Evolutionary conservation across 2,888 invertebrate genomes (phyloP), one percentile per base, ranked within the genome.

Genomic region (Lepidonotus clava): DNA sequence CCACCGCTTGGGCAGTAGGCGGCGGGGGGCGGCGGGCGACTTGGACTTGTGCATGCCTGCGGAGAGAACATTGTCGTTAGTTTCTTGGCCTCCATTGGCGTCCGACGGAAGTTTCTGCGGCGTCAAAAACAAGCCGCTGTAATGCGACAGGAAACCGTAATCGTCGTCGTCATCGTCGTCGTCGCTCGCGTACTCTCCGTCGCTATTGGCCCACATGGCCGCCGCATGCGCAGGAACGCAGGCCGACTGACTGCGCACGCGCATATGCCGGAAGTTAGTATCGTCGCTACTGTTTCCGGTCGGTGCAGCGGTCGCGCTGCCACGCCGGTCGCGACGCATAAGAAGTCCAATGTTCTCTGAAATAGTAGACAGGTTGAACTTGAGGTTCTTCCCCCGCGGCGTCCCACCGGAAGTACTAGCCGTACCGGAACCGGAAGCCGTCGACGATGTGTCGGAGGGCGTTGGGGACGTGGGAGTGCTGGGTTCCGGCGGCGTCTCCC

Each of bases 11-110:
- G 71, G 71, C 4, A 71, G 71, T 5, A 71, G 71, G n/a, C 71
- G 71, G 21, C 71, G 71, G 14, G 71, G 34, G 1, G 71, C 71
- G 71, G 71, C 71, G 71, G 71, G 71, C 71, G 71, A 71, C 71
- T 71, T 71, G 71, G 71, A 34, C 71, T 71, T 71, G 71, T 71
- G 71, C 71, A 71, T 71, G 38, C 71, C 71, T 71, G 71, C 34
- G 38, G 71, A 71, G 38, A 36, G 4, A 34, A 71, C 14, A 71
- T 71, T 34, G 36, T 38, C 71, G 61, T 61, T 28, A 61, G 24
- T 61, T 34, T 71, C 38, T 36, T 71, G 34, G 18, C 38, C 36
- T 71, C 71, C 71, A n/a, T 38, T 71, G 2, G 11, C 38, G 38
- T 71, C 71, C 34, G 5, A 1, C 11, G 71, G 21, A n/a, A n/a